Base-by-base conservation (phyloP, 1,140 invertebrate genomes). In the Tetranychus cinnabarinus region DNA sequence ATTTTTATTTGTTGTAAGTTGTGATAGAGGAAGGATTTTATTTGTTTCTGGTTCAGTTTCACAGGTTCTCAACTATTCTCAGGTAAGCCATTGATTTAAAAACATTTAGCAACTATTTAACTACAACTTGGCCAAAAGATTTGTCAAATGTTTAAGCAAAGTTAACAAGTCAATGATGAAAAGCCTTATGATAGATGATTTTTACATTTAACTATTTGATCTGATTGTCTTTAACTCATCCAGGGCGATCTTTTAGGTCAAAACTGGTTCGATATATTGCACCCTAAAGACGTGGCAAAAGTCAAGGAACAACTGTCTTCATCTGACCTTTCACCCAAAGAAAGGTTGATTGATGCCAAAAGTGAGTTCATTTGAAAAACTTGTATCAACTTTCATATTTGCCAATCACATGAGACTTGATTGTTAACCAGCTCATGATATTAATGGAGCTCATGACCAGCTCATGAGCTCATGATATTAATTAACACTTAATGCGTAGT, bases 301-400 rank as follows among this genome's bases (percentile, higher is more conserved):
- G 86, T 93, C 1, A 96, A 95, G 72, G 89, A 93, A 70, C 90
- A 96, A 70, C 75, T 96, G 0, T 89, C 87, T 0, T 88, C 87
- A 0, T 85, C 86, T 0, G 87, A 93, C 74, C 77, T 90, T 33
- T 85, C 83, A 67, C 86, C 88, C 0, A 74, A 88, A 36, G 88
- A 93, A 73, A 74, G 85, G 65, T 77, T 92, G 31, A 90, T 93
- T 67, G 88, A 92, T 74, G 85, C 86, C 12, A 91, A 90, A 79
- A 92, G 88, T 90, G 75, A 76, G 79, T 77, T 56, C 4, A 36
- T 2, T 33, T 31, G 34, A 56, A 36, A 56, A 52, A 8, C 48
- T 52, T 23, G 23, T 23, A 23, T 23, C 23, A 23, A 23, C n/a
- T 47, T 47, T 23, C 23, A 23, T 23, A 23, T 23, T 23, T 23